Conservation (phyloP, 1,140 invertebrate species). For the Hylaeus anthracinus region DNA sequence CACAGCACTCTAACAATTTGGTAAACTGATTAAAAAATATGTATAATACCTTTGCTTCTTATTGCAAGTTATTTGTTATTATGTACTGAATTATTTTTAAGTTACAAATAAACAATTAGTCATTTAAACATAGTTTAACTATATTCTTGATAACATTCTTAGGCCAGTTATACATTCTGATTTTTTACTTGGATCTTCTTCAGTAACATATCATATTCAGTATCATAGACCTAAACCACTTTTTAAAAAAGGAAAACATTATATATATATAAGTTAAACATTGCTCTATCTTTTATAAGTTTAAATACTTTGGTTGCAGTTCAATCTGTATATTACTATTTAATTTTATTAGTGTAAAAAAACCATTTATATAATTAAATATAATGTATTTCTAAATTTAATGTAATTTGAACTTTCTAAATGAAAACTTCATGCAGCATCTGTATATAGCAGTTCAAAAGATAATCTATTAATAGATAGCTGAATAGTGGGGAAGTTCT, state of each 20-base stretch:
- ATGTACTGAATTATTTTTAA: slow-evolving; percentile 3
- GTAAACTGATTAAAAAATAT: slow-evolving; percentile 57
- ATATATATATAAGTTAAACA: not conserved
- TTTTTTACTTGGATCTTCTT: too few relatives aligned
- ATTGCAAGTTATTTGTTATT: not conserved
- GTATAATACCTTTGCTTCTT: slow-evolving; percentile 18
- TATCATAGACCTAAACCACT: not conserved
- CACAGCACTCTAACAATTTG: slow-evolving; percentile 73
- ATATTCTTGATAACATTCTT: too few relatives aligned
- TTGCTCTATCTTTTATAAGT: not conserved
- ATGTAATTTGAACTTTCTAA: slow-evolving; percentile 49
- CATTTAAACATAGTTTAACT: too few relatives aligned
- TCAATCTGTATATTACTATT: not conserved
- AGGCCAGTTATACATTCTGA: too few relatives aligned
- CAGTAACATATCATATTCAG: slow-evolving; percentile 4
- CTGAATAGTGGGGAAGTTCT: slow-evolving; percentile 71
- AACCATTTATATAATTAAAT: not conserved
- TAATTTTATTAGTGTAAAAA: not conserved
- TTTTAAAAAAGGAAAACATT: not conserved
- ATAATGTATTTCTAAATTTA: slow-evolving; percentile 29
- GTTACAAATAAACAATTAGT: not conserved
- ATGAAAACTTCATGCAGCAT: slow-evolving; percentile 40
- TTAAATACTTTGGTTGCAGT: not conserved
- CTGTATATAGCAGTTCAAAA: slow-evolving; percentile 50
- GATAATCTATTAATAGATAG: slow-evolving; percentile 72